These are phyloP conservation scores for Coluber constrictor DNA, from an alignment of 2,797 vertebrate species.

Conservation along the genomic window DNA sequence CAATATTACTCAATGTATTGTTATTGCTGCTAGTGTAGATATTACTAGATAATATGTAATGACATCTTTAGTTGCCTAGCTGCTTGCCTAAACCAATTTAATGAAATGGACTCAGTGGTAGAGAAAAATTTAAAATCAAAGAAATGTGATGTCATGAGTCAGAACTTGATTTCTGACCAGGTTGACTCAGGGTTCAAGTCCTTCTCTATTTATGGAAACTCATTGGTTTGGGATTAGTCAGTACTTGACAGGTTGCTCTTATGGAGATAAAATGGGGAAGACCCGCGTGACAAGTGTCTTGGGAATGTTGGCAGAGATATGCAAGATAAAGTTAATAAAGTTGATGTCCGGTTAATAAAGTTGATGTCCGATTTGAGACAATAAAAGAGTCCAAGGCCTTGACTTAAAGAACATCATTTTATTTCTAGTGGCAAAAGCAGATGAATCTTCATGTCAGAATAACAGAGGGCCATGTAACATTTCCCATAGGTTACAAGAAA, in stretches of 20 bases:
- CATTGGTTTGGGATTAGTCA: background rate
- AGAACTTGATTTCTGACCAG: background rate
- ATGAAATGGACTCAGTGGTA: background rate
- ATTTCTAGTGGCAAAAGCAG: background rate
- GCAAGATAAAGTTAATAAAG: background rate
- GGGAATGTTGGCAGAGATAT: background rate
- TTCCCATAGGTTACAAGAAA: background rate
- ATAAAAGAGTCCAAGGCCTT: no score
- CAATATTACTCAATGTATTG: background rate
- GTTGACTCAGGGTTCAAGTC: background rate
- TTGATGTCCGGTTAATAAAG: background rate
- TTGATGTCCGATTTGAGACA: background rate
- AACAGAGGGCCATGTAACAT: background rate
- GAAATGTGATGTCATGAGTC: background rate
- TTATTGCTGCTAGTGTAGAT: background rate
- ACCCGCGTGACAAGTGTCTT: background rate
- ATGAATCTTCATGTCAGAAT: background rate
- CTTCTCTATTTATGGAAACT: background rate
- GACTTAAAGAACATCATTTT: background rate
- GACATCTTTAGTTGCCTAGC: no score
- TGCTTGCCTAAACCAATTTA: background rate
- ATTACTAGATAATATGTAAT: background rate
- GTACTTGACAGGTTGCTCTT: background rate
- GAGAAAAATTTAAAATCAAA: background rate
- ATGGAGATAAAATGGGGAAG: background rate